Conservation (phyloP, 2,113 vertebrate species). For the Macrotus californicus region DNA sequence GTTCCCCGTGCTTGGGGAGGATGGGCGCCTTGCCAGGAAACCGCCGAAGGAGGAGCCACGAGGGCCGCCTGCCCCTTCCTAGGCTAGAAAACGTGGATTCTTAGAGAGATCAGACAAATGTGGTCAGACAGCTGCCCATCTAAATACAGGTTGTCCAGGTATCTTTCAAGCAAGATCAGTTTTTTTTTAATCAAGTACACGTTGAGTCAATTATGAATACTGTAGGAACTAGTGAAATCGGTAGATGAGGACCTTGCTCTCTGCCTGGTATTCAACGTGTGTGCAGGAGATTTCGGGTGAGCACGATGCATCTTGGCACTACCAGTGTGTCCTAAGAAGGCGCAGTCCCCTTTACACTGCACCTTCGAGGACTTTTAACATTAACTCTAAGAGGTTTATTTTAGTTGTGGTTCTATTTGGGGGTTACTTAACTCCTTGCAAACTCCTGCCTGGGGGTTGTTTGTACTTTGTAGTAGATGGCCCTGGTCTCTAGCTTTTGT, state of each 20-base stretch:
- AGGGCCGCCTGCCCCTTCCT: slow-evolving; percentile 51
- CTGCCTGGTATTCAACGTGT: neutral
- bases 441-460: slow-evolving; percentile 12
- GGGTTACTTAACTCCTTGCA: neutral
- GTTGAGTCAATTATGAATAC: slow-evolving; percentile 20
- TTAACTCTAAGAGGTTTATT: slow-evolving; percentile 3
- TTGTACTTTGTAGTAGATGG: neutral
- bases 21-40: slow-evolving; percentile 41
- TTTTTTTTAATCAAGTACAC: neutral
- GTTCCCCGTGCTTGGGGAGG: slow-evolving; percentile 11
- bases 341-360: neutral
- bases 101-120: slow-evolving; percentile 51
- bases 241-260: neutral
- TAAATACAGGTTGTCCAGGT: slow-evolving; percentile 24
- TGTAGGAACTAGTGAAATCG: slow-evolving; percentile 22
- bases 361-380: slow-evolving; percentile 27
- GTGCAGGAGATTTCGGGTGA: neutral
- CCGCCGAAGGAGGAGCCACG: slow-evolving; percentile 51
- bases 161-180: neutral
- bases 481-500: neutral
- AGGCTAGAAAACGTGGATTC: slow-evolving; percentile 49
- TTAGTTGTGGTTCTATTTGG: slow-evolving; percentile 33
- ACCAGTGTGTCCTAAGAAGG: neutral
- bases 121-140: slow-evolving; percentile 45
- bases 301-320: neutral